phyloP scores from a whole-genome alignment of 2,888 invertebrate species.

The Empis stercorea region DNA sequence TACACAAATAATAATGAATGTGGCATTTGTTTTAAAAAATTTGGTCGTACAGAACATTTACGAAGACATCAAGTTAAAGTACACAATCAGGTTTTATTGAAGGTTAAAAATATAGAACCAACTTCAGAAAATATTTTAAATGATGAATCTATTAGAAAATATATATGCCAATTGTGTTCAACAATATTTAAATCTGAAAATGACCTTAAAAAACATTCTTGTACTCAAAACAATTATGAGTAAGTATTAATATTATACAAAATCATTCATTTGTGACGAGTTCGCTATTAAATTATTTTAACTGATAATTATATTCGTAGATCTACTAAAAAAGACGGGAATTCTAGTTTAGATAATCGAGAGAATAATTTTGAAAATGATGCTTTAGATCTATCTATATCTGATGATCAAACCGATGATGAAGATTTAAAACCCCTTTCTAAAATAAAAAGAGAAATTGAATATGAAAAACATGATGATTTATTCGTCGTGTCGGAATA shows the following conservation, averaged over 20 bases:
- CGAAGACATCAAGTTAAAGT: conserved; percentile 37
- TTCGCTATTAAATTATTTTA: too few relatives aligned
- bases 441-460: conserved; percentile 4
- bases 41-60: conserved; percentile 37
- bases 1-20: conserved; percentile 21
- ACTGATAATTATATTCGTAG: too few relatives aligned
- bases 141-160: background rate
- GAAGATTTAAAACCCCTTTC: conserved; percentile 19
- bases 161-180: background rate
- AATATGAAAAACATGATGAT: background rate
- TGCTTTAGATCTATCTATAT: background rate
- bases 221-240: background rate
- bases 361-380: background rate
- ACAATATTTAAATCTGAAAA: background rate
- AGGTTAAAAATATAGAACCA: background rate
- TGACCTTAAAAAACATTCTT: background rate
- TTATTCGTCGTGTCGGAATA: too few relatives aligned
- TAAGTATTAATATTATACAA: too few relatives aligned
- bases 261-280: too few relatives aligned
- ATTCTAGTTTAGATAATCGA: too few relatives aligned
- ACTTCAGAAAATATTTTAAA: background rate
- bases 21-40: conserved; percentile 36
- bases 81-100: conserved; percentile 29
- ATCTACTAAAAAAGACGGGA: too few relatives aligned
- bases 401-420: conserved; percentile 16